Conservation (phyloP, 2,888 invertebrate genomes). For the Ennomos fuscantarius region DNA sequence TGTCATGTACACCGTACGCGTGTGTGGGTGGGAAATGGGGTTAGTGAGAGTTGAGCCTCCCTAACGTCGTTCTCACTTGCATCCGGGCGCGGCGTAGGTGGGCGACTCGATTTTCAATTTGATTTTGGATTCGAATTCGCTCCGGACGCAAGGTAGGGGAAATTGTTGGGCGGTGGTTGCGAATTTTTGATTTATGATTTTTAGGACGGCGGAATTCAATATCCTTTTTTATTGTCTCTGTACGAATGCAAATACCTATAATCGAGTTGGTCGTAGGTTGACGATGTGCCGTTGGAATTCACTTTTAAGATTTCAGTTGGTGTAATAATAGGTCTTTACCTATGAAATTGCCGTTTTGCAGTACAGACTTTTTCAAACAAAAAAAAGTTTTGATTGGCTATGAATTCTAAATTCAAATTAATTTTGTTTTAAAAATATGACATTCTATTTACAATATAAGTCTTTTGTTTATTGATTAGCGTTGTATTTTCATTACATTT, state of each 20-base stretch:
- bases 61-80: constrained; percentile 79
- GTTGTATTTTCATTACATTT: too few relatives aligned
- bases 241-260: constrained; percentile 18
- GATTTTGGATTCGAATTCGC: constrained; percentile 63
- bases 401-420: too few relatives aligned
- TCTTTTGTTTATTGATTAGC: too few relatives aligned
- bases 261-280: constrained; percentile 10
- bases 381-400: too few relatives aligned
- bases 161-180: constrained; percentile 43
- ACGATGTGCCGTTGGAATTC: constrained; percentile 4
- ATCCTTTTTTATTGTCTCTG: constrained; percentile 23
- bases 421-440: too few relatives aligned
- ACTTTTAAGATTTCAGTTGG: background rate
- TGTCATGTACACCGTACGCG: constrained; percentile 53
- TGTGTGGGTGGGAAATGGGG: constrained; percentile 66
- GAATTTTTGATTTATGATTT: constrained; percentile 37
- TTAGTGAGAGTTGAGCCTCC: constrained; percentile 61
- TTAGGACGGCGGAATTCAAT: constrained; percentile 26
- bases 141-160: constrained; percentile 48
- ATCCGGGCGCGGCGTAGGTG: constrained; percentile 70
- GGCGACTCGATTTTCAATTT: constrained; percentile 71
- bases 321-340: too few relatives aligned
- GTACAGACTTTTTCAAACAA: too few relatives aligned
- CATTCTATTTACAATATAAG: too few relatives aligned
- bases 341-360: too few relatives aligned